A percentile compares a stretch with the other conserved stretches of the same genome.
These are phyloP conservation scores for Uria lomvia DNA, from an alignment of 2,113 vertebrate genomes.

Conservation along the genomic window DNA sequence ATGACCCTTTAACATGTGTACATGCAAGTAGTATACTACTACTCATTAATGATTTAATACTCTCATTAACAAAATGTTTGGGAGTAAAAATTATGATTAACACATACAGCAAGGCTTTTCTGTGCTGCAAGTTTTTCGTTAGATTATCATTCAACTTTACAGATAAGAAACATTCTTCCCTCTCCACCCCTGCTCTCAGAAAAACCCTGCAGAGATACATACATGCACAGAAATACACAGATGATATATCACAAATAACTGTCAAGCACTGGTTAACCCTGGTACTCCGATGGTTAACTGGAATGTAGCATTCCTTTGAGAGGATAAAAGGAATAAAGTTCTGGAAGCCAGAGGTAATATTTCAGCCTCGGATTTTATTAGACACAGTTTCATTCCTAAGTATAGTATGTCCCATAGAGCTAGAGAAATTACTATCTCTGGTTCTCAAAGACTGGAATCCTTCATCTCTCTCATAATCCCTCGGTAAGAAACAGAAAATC, in stretches of 20 bases:
- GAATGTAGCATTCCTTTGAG: conserved; percentile 45
- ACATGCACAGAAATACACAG: neutral
- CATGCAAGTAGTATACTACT: neutral
- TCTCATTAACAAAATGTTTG: neutral
- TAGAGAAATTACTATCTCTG: conserved; percentile 67
- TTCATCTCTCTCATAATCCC: conserved; percentile 70
- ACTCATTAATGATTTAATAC: neutral
- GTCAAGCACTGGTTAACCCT: neutral
- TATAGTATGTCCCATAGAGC: conserved; percentile 54
- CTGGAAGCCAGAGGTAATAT: conserved; percentile 69
- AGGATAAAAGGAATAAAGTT: conserved; percentile 64
- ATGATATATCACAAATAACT: neutral
- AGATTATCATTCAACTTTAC: neutral
- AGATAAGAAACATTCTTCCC: neutral
- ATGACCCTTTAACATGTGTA: neutral
- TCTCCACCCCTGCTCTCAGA: neutral
- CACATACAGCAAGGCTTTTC: neutral
- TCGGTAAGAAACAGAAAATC: conserved; percentile 67
- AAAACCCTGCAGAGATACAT: neutral
- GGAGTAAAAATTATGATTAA: neutral
- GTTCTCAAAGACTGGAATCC: conserved; percentile 50
- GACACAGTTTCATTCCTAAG: conserved; percentile 70
- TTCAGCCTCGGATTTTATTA: conserved; percentile 75
- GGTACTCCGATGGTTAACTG: conserved; percentile 49
- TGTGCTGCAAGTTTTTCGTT: neutral